Conservation (phyloP, 2,888 invertebrate species). For the Drosophila nr. perissopoda region DNA sequence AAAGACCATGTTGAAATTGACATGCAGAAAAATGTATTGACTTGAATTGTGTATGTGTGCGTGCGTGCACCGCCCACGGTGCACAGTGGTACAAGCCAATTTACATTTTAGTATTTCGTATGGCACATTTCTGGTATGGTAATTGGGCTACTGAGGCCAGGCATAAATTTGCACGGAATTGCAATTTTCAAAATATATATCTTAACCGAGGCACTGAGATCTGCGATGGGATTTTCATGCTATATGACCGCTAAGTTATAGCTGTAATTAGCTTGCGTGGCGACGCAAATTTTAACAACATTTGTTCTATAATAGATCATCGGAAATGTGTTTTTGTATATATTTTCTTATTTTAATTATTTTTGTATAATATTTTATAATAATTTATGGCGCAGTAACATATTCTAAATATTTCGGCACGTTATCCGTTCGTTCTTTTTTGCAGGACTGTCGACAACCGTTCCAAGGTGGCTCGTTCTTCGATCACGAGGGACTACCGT, state of each 20-base stretch:
- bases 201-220: background rate
- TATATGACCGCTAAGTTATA: slow-evolving; percentile 75
- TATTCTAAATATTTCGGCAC: background rate
- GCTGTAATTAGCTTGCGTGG: slow-evolving; percentile 66
- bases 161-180: slow-evolving; percentile 54
- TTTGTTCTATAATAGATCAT: slow-evolving; percentile 61
- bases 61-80: slow-evolving; percentile 25
- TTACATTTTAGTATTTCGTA: slow-evolving; percentile 37
- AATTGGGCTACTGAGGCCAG: slow-evolving; percentile 49
- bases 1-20: slow-evolving; percentile 1
- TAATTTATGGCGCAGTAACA: slow-evolving; percentile 30
- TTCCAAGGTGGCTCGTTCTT: slow-evolving; percentile 99
- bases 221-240: slow-evolving; percentile 40
- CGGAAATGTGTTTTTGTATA: slow-evolving; percentile 20
- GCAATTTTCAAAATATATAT: slow-evolving; percentile 12
- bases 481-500: slow-evolving; percentile 98
- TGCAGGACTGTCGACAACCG: slow-evolving; percentile 97
- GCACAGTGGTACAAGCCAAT: slow-evolving; percentile 45
- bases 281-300: slow-evolving; percentile 20
- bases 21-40: background rate
- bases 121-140: slow-evolving; percentile 46
- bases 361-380: background rate
- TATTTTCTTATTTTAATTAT: slow-evolving; percentile 14
- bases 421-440: slow-evolving; percentile 50
- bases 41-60: background rate